Conservation (phyloP, 2,113 vertebrate species). For the Haemorhous mexicanus region DNA sequence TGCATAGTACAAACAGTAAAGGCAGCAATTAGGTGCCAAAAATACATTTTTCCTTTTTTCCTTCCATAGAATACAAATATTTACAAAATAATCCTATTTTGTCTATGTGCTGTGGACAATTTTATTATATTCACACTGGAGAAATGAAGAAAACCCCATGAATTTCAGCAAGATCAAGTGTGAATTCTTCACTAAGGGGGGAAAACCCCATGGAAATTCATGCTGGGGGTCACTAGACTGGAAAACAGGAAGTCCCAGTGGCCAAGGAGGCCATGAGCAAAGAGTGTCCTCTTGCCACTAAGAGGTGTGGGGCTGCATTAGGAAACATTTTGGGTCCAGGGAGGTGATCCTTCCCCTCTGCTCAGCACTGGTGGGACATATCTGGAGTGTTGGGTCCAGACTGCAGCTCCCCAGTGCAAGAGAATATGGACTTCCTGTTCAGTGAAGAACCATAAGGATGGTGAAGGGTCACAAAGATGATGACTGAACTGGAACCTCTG, state of each 20-base stretch:
- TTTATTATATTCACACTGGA: neutral
- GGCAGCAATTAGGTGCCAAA: neutral
- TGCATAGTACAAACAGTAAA: neutral
- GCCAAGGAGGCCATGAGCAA: neutral
- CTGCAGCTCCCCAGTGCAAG: neutral
- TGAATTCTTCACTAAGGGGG: neutral
- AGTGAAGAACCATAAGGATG: neutral
- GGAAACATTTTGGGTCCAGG: neutral
- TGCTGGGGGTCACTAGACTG: rapidly evolving
- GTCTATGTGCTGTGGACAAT: neutral
- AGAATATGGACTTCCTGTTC: neutral
- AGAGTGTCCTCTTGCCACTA: neutral
- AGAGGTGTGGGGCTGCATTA: neutral
- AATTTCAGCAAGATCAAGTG: neutral
- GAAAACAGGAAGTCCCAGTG: neutral
- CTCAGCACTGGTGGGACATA: neutral
- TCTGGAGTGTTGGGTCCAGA: neutral
- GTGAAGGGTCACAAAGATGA: neutral
- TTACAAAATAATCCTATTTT: neutral
- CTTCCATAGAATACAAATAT: neutral
- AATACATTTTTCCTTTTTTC: neutral
- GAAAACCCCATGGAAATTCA: neutral
- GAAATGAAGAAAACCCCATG: neutral
- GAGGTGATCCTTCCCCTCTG: neutral
- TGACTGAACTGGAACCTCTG: neutral